phyloP scores from a whole-genome alignment of 2,113 vertebrate species.

The Loxodonta africana region DNA sequence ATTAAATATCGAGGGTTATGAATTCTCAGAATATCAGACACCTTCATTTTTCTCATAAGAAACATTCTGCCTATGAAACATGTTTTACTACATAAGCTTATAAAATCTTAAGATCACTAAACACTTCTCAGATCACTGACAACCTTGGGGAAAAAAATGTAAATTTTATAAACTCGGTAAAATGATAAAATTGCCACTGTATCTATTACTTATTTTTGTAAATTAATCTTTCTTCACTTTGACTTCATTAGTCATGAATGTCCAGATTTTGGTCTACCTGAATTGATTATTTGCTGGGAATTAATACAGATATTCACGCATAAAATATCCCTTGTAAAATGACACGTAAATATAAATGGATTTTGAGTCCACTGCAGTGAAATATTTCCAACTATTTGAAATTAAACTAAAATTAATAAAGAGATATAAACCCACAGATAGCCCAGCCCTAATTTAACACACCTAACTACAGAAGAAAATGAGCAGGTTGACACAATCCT shows the following conservation, averaged over 20 bases:
- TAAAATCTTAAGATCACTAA: conserved; percentile 2
- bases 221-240: conserved; percentile 48
- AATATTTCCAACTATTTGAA: conserved; percentile 49
- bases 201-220: conserved; percentile 39
- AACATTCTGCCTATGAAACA: conserved; percentile 31
- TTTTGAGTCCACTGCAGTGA: conserved; percentile 36
- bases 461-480: conserved; percentile 22
- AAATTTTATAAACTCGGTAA: conserved; percentile 45
- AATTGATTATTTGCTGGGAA: conserved; percentile 46
- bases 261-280: neutral
- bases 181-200: conserved; percentile 12
- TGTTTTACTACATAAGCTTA: conserved; percentile 12
- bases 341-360: conserved; percentile 2
- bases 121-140: conserved; percentile 9
- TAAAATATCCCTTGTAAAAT: conserved; percentile 12
- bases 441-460: neutral
- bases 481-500: neutral
- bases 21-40: conserved; percentile 1
- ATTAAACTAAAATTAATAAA: conserved; percentile 63
- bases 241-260: neutral
- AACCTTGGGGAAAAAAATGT: conserved; percentile 51
- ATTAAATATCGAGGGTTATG: neutral
- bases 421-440: neutral
- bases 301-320: neutral
- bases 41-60: conserved; percentile 49